phyloP scores from a whole-genome alignment of 2,113 vertebrate species.

The Bufo bufo region DNA sequence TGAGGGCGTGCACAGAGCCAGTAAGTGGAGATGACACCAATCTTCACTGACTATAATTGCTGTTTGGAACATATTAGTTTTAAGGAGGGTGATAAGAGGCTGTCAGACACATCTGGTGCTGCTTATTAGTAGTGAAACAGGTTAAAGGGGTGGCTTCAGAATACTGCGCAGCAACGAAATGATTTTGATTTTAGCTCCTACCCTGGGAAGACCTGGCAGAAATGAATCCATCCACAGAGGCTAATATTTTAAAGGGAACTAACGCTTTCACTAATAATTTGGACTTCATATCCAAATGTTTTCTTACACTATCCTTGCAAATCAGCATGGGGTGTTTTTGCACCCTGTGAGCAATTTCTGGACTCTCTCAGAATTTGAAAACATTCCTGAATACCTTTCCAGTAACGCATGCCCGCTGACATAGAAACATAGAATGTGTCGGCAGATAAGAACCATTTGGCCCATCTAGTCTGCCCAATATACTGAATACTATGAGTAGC shows the following conservation, averaged over 20 bases:
- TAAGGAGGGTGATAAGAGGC: background rate
- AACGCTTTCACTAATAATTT: background rate
- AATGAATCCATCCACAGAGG: background rate
- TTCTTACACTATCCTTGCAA: background rate
- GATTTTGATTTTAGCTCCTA: background rate
- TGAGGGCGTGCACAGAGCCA: too few relatives aligned
- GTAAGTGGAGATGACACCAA: background rate
- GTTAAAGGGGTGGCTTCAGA: background rate
- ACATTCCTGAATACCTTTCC: slow-evolving; percentile 6
- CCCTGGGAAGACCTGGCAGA: background rate
- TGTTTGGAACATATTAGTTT: background rate
- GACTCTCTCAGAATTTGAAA: background rate
- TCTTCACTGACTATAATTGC: background rate
- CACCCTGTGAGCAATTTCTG: background rate
- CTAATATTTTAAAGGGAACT: background rate
- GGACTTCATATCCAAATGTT: background rate
- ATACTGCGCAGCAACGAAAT: background rate
- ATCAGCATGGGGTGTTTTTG: background rate
- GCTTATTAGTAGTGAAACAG: background rate
- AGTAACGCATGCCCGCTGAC: background rate
- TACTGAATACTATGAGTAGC: too few relatives aligned
- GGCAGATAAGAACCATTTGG: too few relatives aligned
- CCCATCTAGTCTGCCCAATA: too few relatives aligned
- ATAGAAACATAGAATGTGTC: too few relatives aligned
- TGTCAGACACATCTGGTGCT: background rate